Conservation (phyloP, 2,797 vertebrate species). For the Myioborus miniatus region DNA sequence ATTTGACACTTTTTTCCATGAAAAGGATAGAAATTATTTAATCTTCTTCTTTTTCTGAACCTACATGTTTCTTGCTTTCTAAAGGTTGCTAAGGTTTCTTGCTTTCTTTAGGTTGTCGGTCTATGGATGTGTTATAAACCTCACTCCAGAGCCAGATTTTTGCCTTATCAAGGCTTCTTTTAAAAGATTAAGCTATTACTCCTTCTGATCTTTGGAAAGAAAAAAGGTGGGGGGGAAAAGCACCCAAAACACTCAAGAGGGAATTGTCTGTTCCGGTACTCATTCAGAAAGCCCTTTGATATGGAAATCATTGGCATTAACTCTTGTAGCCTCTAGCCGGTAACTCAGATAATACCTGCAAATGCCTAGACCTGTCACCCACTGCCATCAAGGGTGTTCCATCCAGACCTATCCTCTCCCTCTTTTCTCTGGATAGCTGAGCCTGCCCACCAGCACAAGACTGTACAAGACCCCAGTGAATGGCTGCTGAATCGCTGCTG, state of each 20-base stretch:
- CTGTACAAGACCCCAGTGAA: background rate
- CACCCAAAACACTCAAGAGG: background rate
- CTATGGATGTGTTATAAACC: background rate
- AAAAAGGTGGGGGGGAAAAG: background rate
- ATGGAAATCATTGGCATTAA: background rate
- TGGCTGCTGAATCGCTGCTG: background rate
- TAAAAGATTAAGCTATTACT: background rate
- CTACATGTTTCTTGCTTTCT: background rate
- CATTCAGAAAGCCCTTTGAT: conserved; percentile 37
- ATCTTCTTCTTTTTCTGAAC: background rate
- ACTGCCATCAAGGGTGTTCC: background rate
- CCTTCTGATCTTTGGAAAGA: background rate
- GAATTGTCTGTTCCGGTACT: background rate
- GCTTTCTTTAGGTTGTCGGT: background rate
- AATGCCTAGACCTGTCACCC: background rate
- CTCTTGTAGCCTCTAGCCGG: background rate
- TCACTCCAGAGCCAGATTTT: background rate
- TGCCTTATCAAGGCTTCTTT: background rate
- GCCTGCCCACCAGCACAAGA: background rate
- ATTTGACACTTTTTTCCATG: background rate
- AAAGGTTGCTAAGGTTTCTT: background rate
- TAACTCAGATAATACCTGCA: background rate
- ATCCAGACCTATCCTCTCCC: background rate
- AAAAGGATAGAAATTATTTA: background rate
- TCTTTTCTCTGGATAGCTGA: background rate